Percentiles rank a stretch among this genome's conserved stretches.
Evolutionary conservation across 2,113 vertebrate species (phyloP).

Genomic region (Terrapene triunguis): DNA sequence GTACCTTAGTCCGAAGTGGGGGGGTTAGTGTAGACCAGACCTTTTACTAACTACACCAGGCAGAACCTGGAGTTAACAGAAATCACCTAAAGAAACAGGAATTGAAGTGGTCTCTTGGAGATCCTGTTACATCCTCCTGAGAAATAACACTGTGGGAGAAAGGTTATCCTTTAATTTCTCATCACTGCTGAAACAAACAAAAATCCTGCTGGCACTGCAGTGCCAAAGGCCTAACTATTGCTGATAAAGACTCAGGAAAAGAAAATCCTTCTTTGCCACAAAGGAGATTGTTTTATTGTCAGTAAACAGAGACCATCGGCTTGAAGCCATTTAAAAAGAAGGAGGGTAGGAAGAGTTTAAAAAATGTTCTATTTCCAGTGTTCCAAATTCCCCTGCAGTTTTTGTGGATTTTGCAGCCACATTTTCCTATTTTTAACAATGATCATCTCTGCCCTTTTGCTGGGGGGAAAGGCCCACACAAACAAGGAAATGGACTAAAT

Average conservation of each 20-base stretch:
- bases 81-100: neutral
- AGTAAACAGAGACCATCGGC: neutral
- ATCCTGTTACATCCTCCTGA: neutral
- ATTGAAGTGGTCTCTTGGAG: neutral
- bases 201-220: neutral
- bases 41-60: neutral
- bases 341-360: neutral
- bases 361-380: neutral
- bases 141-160: neutral
- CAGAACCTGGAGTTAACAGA: fast-evolving
- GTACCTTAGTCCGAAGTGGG: too few species aligned
- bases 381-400: neutral
- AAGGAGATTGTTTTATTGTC: neutral
- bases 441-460: neutral
- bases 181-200: neutral
- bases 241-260: fast-evolving
- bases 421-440: neutral
- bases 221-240: neutral
- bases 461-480: neutral
- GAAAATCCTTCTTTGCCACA: neutral
- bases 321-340: neutral
- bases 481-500: neutral
- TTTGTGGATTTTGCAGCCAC: slow-evolving; percentile 3
- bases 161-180: neutral
- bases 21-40: too few species aligned